Evolutionary conservation across 2,797 vertebrate species (phyloP), one percentile per base, ranked within the genome.

Genomic region (Gymnoscopelus microlampas): DNA sequence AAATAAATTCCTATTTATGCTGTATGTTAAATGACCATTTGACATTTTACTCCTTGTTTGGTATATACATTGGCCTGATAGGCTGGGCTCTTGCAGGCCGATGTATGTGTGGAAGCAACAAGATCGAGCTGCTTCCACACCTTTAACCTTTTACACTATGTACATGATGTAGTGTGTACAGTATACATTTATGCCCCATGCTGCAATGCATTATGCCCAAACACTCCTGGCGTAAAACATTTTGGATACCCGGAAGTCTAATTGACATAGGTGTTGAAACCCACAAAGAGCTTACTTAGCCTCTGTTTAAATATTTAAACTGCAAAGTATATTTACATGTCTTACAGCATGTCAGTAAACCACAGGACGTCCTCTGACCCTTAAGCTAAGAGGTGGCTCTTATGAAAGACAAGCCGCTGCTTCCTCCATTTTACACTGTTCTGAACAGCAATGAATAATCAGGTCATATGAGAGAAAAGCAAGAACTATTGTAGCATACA

Each of bases 281-380:
- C 60, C 54, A 19, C 44, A 24, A 44, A 63, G 53, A 53, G 4
- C 55, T 53, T 55, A 44, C 29, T 65, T 53, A 63, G 63, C 58
- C 14, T 1, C 61, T 15, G 55, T 63, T 81, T 54, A 68, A 77
- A 77, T 70, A 73, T 63, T 68, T 47, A 66, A 70, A 69, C 65
- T 74, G 32, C 53, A 19, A 65, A 15, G 53, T 60, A 26, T 76
- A 71, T 83, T 82, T 74, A 80, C 75, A 48, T 10, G 19, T 35
- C 39, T 23, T 24, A 47, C 14, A 63, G 54, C 56, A 32, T 49
- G 13, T 29, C 7, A 47, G 47, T 71, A 58, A 66, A 57, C 55
- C 58, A 5, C 44, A 65, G 59, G 48, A 70, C 63, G 29, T 29
- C 39, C 64, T 73, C 0, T 29, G 66, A 74, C 60, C 55, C 68